Evolutionary conservation across 1,140 invertebrate genomes (phyloP).

Genomic region (Papilio polytes): DNA sequence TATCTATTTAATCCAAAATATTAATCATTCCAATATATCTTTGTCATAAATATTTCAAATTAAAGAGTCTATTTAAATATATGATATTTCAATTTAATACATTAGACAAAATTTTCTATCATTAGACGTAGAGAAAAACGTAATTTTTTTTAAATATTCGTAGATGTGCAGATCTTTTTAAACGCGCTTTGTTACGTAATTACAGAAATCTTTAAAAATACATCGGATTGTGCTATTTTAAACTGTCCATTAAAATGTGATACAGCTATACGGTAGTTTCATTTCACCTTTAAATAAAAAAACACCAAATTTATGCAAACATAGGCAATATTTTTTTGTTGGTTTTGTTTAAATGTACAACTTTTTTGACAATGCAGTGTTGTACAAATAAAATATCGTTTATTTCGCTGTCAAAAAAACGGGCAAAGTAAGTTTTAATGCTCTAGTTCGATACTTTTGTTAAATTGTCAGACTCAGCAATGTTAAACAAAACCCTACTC

Average conservation of each 20-base stretch:
- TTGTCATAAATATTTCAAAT: conserved; percentile 38
- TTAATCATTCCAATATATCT: conserved; percentile 76
- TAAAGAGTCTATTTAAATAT: conserved; percentile 29
- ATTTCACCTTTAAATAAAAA: conserved; percentile 5
- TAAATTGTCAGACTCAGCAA: not conserved
- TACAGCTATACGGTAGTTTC: conserved; percentile 25
- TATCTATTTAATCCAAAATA: conserved; percentile 69
- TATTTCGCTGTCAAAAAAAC: not conserved
- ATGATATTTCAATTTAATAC: conserved; percentile 9
- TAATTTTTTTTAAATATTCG: conserved; percentile 2
- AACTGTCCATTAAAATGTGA: conserved; percentile 40
- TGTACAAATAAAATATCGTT: not conserved
- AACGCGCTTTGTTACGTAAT: conserved; percentile 15
- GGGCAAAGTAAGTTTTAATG: not conserved
- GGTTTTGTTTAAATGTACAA: no score
- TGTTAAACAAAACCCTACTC: not conserved
- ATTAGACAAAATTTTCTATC: conserved; percentile 14
- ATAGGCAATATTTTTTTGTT: not conserved
- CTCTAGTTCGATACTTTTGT: not conserved
- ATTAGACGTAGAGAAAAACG: conserved; percentile 17
- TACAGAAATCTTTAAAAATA: conserved; percentile 12
- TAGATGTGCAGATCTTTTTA: not conserved
- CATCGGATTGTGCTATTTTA: conserved; percentile 24
- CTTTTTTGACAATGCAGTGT: not conserved
- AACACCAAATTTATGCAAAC: not conserved